Evolutionary conservation across 1,140 invertebrate species (phyloP).

Genomic region (Trichogramma pretiosum): DNA sequence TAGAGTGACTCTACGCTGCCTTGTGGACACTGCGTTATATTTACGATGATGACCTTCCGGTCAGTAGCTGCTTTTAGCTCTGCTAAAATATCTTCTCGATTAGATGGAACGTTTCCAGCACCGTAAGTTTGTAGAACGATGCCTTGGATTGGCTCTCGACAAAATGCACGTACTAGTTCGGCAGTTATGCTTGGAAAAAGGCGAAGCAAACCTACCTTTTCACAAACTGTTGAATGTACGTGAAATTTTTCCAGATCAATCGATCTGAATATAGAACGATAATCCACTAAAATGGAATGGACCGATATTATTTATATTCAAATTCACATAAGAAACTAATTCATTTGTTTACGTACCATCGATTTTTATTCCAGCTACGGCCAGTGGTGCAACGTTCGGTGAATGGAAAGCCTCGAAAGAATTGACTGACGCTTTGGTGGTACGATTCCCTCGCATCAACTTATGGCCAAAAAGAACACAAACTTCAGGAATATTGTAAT

Average conservation of each 20-base stretch:
- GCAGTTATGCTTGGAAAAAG: conserved; percentile 85
- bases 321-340: conserved; percentile 13
- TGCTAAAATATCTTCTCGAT: conserved; percentile 70
- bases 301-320: too few species aligned
- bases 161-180: conserved; percentile 68
- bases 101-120: conserved; percentile 82
- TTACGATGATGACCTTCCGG: conserved; percentile 82
- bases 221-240: conserved; percentile 69
- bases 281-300: conserved; percentile 73
- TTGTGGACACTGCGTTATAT: conserved; percentile 82
- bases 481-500: conserved; percentile 87
- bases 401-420: conserved; percentile 84
- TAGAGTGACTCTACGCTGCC: conserved; percentile 72
- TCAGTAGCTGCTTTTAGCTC: conserved; percentile 64
- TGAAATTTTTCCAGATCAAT: conserved; percentile 64
- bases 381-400: conserved; percentile 80
- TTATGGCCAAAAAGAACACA: conserved; percentile 84
- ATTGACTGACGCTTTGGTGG: conserved; percentile 72
- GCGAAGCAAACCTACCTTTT: conserved; percentile 76
- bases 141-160: conserved; percentile 76
- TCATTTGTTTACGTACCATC: conserved; percentile 32
- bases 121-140: conserved; percentile 91
- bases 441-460: conserved; percentile 84
- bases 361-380: conserved; percentile 62
- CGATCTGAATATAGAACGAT: conserved; percentile 66